Conservation (phyloP, 2,113 vertebrate genomes). For the Phasianus colchicus region DNA sequence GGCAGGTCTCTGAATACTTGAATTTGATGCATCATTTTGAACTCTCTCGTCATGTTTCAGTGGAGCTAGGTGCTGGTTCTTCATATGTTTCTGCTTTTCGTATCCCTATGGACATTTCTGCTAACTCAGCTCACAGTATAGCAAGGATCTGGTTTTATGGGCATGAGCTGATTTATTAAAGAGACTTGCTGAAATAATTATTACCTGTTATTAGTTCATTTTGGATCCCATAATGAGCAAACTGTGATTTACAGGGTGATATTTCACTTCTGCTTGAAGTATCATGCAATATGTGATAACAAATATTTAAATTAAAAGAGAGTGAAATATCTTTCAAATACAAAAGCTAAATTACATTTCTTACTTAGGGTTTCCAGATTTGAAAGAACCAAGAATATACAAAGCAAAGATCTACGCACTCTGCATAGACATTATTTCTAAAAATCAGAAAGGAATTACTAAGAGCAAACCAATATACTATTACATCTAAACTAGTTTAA, state of each 20-base stretch:
- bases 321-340: conserved; percentile 10
- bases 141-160: neutral
- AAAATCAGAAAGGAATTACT: neutral
- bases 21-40: neutral
- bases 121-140: neutral
- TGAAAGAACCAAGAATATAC: conserved; percentile 12
- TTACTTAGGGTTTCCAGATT: neutral
- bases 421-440: neutral
- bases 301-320: conserved; percentile 30
- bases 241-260: neutral
- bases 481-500: neutral
- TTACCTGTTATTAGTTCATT: conserved; percentile 13
- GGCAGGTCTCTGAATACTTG: neutral
- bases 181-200: neutral
- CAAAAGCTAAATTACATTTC: conserved; percentile 10
- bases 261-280: conserved; percentile 6
- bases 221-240: neutral
- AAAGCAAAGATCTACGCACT: neutral
- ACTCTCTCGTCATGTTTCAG: neutral
- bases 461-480: neutral
- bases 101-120: neutral
- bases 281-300: neutral
- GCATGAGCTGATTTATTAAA: neutral
- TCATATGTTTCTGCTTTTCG: neutral
- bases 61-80: neutral